These are phyloP conservation scores for Halyomorpha halys DNA, from an alignment of 1,140 invertebrate species.

Conservation along the genomic window DNA sequence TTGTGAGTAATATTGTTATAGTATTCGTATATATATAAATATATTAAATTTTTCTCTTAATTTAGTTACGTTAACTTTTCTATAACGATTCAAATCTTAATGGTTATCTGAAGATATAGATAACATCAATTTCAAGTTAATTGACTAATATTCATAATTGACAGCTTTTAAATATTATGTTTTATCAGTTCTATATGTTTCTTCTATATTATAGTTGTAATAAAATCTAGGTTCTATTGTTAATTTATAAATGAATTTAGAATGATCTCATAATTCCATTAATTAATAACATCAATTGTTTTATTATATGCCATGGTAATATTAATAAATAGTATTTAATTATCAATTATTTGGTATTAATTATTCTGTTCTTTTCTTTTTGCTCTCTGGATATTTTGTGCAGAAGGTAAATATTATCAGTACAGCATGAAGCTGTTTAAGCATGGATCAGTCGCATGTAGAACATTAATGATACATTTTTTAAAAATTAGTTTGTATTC, in stretches of 20 bases:
- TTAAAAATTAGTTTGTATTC: constrained; percentile 35
- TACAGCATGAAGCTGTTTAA: constrained; percentile 23
- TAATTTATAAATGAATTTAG: too few species aligned
- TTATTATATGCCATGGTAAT: too few species aligned
- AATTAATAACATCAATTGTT: too few species aligned
- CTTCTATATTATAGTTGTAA: too few species aligned
- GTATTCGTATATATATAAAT: background rate
- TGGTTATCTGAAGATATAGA: background rate
- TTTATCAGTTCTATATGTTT: background rate
- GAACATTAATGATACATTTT: constrained; percentile 28
- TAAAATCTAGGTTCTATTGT: too few species aligned
- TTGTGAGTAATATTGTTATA: constrained; percentile 51
- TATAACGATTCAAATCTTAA: background rate
- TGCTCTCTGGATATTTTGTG: constrained; percentile 23
- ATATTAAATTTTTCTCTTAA: too few species aligned
- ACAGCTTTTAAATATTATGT: background rate
- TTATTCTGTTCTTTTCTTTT: constrained; percentile 3
- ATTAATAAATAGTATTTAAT: too few species aligned
- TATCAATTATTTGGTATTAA: background rate
- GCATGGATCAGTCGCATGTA: constrained; percentile 10
- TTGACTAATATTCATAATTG: too few species aligned
- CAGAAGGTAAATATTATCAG: constrained; percentile 42
- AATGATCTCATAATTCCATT: too few species aligned
- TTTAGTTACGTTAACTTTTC: too few species aligned
- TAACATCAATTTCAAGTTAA: too few species aligned